Evolutionary conservation across 2,797 vertebrate genomes (phyloP).

Genomic region (Rhyacichthys aspro): DNA sequence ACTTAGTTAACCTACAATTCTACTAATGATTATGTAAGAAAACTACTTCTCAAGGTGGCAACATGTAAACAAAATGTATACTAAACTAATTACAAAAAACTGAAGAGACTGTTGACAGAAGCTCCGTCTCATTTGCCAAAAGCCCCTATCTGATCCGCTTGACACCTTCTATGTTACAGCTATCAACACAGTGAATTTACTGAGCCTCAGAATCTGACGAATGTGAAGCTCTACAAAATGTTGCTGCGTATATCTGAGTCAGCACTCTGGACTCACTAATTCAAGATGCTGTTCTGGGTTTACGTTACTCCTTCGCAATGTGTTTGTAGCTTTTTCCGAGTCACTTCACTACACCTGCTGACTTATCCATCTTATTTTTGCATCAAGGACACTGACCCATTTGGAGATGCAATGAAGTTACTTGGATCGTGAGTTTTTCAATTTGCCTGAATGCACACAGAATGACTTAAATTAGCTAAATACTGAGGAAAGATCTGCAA

Average conservation of each 20-base stretch:
- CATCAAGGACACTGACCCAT: conserved; percentile 2
- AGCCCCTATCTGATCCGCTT: conserved; percentile 10
- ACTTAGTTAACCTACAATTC: not conserved
- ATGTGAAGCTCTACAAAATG: conserved; percentile 21
- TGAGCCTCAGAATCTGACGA: conserved; percentile 9
- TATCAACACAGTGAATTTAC: conserved; percentile 39
- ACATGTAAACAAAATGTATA: not conserved
- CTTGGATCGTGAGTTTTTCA: not conserved
- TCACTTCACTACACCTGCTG: conserved; percentile 21
- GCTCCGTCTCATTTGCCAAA: not conserved
- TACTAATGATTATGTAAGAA: not conserved
- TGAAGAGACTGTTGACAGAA: not conserved
- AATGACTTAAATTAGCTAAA: not conserved
- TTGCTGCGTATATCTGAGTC: conserved; percentile 21
- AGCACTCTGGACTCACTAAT: conserved; percentile 5
- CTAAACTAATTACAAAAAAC: not conserved
- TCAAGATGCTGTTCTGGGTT: not conserved
- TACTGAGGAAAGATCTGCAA: not conserved
- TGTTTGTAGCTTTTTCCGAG: conserved; percentile 1
- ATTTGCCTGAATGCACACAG: not conserved
- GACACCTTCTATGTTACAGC: conserved; percentile 55
- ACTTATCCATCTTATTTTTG: conserved; percentile 13
- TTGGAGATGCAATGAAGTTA: not conserved
- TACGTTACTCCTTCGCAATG: conserved; percentile 1
- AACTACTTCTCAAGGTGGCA: no score